phyloP scores from a whole-genome alignment of 2,888 invertebrate species.

The Pyrrhosoma nymphula region DNA sequence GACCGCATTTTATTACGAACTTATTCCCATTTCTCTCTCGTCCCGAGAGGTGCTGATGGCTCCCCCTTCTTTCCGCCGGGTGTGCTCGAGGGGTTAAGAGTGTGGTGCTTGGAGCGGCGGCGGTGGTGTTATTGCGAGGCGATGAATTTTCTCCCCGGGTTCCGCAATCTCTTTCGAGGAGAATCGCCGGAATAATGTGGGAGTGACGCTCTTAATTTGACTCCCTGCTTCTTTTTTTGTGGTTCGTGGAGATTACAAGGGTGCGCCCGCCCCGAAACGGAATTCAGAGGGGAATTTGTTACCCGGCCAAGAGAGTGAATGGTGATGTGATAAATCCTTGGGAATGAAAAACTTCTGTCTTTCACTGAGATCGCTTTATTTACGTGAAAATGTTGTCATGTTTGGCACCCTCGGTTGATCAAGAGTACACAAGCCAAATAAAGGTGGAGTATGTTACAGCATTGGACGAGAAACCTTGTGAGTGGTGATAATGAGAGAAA shows the following conservation, averaged over 20 bases:
- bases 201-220: neutral
- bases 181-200: neutral
- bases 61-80: neutral
- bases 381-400: too few relatives aligned
- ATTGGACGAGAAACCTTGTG: too few relatives aligned
- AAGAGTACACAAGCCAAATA: too few relatives aligned
- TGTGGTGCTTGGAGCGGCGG: neutral
- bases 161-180: neutral
- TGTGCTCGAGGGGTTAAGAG: neutral
- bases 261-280: neutral
- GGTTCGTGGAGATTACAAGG: neutral
- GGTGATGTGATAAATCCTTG: neutral
- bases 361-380: too few relatives aligned
- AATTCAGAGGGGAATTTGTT: neutral
- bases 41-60: neutral
- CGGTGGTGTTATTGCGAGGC: neutral
- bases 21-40: neutral
- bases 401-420: too few relatives aligned
- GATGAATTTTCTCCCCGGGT: neutral
- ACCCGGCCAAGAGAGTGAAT: neutral
- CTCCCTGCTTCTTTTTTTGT: neutral
- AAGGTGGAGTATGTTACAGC: too few relatives aligned
- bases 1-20: conserved; percentile 33
- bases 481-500: too few relatives aligned
- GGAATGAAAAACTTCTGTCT: too few relatives aligned